phyloP scores from a whole-genome alignment of 1,140 invertebrate genomes.

The Hyles vespertilio region DNA sequence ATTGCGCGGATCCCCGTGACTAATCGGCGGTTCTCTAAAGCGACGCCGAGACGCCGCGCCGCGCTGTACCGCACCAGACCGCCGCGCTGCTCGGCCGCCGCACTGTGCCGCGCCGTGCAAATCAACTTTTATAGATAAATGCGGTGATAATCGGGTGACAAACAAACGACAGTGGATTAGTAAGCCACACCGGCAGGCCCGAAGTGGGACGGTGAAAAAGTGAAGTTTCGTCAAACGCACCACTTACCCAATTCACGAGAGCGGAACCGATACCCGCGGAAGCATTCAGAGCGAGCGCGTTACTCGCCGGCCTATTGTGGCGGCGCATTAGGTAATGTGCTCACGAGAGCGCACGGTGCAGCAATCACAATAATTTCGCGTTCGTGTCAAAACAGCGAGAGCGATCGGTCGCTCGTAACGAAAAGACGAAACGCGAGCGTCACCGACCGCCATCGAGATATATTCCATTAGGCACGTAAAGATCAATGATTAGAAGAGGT shows the following conservation, averaged over 20 bases:
- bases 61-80: conserved; percentile 6
- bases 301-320: conserved; percentile 44
- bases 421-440: background rate
- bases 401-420: conserved; percentile 23
- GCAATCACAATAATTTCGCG: conserved; percentile 54
- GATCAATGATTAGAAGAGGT: conserved; percentile 30
- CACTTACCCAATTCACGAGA: conserved; percentile 69
- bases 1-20: conserved; percentile 41
- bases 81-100: background rate
- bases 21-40: conserved; percentile 44
- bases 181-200: conserved; percentile 29
- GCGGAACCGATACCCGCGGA: conserved; percentile 62
- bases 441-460: conserved; percentile 2
- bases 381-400: conserved; percentile 54
- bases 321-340: conserved; percentile 59
- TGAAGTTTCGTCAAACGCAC: conserved; percentile 68
- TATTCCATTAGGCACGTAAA: conserved; percentile 29
- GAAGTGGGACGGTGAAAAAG: conserved; percentile 56
- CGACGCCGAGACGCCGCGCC: conserved; percentile 21
- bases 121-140: conserved; percentile 45
- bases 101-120: conserved; percentile 29
- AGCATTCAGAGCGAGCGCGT: conserved; percentile 46
- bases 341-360: conserved; percentile 41
- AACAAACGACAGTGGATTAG: conserved; percentile 41
- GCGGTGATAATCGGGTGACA: conserved; percentile 47